Evolutionary conservation across 1,140 invertebrate genomes (phyloP).

Genomic region (Drosophila persimilis): DNA sequence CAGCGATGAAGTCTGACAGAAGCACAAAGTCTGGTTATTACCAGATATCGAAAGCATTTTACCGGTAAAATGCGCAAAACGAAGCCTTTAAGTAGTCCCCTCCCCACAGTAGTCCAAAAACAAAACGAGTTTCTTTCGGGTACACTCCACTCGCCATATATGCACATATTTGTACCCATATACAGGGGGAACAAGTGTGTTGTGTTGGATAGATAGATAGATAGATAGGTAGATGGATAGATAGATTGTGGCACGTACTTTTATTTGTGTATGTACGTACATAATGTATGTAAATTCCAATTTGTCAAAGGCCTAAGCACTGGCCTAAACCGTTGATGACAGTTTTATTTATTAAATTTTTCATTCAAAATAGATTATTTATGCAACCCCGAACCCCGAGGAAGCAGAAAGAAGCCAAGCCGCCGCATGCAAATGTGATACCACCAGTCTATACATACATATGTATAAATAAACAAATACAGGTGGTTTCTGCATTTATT

Average conservation of each 20-base stretch:
- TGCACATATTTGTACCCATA: slow-evolving; percentile 21
- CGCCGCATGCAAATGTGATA: neutral
- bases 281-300: slow-evolving; percentile 14
- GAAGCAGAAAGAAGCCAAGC: slow-evolving; percentile 8
- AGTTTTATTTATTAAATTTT: slow-evolving; percentile 25
- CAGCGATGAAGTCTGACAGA: slow-evolving; percentile 23
- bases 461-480: slow-evolving; percentile 17
- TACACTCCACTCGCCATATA: slow-evolving; percentile 2
- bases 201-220: slow-evolving; percentile 1
- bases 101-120: slow-evolving; percentile 6
- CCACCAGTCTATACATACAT: too few species aligned
- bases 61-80: slow-evolving; percentile 41
- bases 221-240: slow-evolving; percentile 1
- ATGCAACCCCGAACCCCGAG: slow-evolving; percentile 33
- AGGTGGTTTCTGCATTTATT: slow-evolving; percentile 17
- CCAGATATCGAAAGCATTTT: slow-evolving; percentile 44
- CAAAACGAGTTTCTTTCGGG: slow-evolving; percentile 31
- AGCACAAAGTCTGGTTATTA: slow-evolving; percentile 45
- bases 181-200: neutral
- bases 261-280: neutral
- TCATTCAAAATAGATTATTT: slow-evolving; percentile 14
- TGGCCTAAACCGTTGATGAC: slow-evolving; percentile 19
- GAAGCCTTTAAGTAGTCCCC: slow-evolving; percentile 49
- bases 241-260: slow-evolving; percentile 29
- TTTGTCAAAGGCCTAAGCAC: slow-evolving; percentile 36